These are phyloP conservation scores for Microcebus griseorufus DNA, from an alignment of 2,113 vertebrate species.

Conservation along the genomic window DNA sequence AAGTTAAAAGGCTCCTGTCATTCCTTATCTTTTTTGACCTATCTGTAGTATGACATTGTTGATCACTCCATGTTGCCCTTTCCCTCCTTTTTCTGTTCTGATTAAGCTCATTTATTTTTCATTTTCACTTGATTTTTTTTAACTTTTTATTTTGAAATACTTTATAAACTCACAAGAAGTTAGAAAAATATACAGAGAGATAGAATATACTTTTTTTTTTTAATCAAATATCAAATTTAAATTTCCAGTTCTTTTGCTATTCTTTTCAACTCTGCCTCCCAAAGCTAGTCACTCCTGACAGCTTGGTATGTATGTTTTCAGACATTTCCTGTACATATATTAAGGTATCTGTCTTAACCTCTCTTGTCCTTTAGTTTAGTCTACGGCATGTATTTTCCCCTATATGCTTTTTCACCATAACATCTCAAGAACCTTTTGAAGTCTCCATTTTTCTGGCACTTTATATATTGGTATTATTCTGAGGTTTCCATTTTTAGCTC, in stretches of 20 bases:
- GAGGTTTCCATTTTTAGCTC: neutral
- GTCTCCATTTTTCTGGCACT: neutral
- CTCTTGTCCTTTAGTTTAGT: neutral
- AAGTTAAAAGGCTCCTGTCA: conserved; percentile 43
- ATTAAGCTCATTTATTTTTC: conserved; percentile 32
- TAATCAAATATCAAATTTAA: neutral
- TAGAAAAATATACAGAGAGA: no score
- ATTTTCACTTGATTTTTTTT: neutral
- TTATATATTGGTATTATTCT: neutral
- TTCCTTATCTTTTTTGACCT: conserved; percentile 7
- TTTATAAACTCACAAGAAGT: neutral
- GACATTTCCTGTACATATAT: neutral
- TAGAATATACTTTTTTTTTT: neutral
- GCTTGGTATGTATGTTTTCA: neutral
- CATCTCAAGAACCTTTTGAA: neutral
- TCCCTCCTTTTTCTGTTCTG: conserved; percentile 18
- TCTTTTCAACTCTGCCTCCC: neutral
- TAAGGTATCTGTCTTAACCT: neutral
- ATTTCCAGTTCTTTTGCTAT: neutral
- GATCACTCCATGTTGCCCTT: conserved; percentile 23
- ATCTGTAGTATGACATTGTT: neutral
- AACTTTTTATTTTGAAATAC: neutral
- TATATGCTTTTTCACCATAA: neutral
- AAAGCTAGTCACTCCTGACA: neutral
- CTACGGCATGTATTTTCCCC: neutral